Conservation (phyloP, 1,140 invertebrate species). For the Formica exsecta region DNA sequence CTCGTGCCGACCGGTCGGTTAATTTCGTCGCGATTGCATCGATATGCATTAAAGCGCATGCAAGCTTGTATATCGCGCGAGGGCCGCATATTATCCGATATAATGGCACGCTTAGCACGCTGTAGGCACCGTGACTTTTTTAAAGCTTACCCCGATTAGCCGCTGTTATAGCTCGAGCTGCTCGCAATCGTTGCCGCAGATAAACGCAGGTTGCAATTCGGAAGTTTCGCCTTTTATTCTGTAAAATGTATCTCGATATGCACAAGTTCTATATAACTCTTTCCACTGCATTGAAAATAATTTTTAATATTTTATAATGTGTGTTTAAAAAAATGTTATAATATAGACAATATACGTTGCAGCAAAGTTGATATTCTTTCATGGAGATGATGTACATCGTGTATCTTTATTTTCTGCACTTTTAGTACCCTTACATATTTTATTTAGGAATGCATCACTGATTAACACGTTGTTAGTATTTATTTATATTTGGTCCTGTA, state of each 20-base stretch:
- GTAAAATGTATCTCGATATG: background rate
- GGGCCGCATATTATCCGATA: conserved; percentile 62
- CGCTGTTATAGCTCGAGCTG: background rate
- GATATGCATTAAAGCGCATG: conserved; percentile 70
- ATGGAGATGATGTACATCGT: background rate
- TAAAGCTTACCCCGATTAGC: conserved; percentile 44
- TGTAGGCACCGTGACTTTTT: conserved; percentile 71
- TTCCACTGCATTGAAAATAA: background rate
- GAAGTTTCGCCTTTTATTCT: background rate
- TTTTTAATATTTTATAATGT: background rate
- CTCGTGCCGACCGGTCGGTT: conserved; percentile 65
- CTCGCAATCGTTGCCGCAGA: conserved; percentile 32
- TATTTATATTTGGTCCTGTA: conserved; percentile 20
- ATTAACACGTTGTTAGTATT: background rate
- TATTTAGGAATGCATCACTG: background rate
- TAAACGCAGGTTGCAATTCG: background rate
- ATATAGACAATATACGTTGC: background rate
- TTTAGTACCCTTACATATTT: conserved; percentile 5
- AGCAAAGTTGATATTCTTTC: background rate
- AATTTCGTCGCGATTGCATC: conserved; percentile 66
- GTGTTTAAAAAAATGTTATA: background rate
- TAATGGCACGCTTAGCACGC: conserved; percentile 69
- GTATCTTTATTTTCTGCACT: background rate
- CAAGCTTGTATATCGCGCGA: conserved; percentile 65
- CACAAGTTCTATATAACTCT: background rate